phyloP scores from a whole-genome alignment of 2,113 vertebrate species.

The Typhlomys cinereus region DNA sequence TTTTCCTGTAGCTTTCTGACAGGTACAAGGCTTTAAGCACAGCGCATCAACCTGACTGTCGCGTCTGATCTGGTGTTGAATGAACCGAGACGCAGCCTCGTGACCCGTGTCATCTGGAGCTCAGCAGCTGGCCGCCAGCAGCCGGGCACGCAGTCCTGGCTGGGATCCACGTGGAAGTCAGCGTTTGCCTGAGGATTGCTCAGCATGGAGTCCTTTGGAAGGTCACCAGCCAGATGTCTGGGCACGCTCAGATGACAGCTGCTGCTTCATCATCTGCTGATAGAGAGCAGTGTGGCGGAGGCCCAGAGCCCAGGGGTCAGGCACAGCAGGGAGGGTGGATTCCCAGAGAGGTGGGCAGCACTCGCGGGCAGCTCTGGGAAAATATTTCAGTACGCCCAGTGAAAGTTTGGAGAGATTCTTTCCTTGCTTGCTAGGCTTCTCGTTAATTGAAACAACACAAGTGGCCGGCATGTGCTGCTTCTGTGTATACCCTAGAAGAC shows the following conservation, averaged over 20 bases:
- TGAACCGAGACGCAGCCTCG: background rate
- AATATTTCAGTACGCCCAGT: background rate
- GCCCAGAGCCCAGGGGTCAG: background rate
- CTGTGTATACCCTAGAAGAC: background rate
- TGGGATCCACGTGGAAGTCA: background rate
- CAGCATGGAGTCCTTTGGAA: conserved; percentile 50
- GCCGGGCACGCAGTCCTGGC: background rate
- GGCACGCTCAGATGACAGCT: background rate
- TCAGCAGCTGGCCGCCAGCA: background rate
- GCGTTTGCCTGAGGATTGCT: background rate
- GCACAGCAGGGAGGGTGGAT: background rate
- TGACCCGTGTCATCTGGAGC: background rate
- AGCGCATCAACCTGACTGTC: background rate
- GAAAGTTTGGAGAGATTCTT: background rate
- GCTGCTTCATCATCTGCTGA: background rate
- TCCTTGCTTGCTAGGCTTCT: background rate
- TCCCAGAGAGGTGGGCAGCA: background rate
- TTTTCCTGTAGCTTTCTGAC: background rate
- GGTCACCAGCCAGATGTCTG: conserved; percentile 47
- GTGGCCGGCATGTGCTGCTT: background rate
- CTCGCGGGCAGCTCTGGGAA: background rate
- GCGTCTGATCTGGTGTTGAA: conserved; percentile 13
- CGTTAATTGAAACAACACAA: background rate
- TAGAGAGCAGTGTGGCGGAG: accelerated
- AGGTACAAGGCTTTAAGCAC: background rate